A percentile compares a stretch with the other conserved stretches of the same genome.
Evolutionary conservation across 2,888 invertebrate species (phyloP).

Genomic region (Drosophila cognata): DNA sequence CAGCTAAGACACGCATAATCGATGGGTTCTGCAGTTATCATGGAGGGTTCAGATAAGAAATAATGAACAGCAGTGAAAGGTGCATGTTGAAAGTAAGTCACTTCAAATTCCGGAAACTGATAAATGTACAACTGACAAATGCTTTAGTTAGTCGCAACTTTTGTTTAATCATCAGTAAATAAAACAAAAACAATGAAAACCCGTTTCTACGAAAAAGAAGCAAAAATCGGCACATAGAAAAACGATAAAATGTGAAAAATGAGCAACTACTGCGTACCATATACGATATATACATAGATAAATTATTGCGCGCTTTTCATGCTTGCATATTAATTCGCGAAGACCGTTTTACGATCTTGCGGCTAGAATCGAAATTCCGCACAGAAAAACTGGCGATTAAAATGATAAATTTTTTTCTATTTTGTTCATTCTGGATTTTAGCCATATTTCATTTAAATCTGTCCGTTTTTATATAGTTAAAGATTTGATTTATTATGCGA

Average conservation of each 20-base stretch:
- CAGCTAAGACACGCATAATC: slow-evolving; percentile 70
- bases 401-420: not conserved
- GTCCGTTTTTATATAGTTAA: slow-evolving; percentile 31
- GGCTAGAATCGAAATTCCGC: slow-evolving; percentile 10
- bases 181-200: slow-evolving; percentile 10
- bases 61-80: slow-evolving; percentile 6
- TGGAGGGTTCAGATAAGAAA: slow-evolving; percentile 33
- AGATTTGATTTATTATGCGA: slow-evolving; percentile 48
- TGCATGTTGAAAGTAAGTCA: not conserved
- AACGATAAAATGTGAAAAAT: slow-evolving; percentile 11
- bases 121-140: slow-evolving; percentile 46
- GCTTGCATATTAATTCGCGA: slow-evolving; percentile 27
- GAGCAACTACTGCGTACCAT: slow-evolving; percentile 4
- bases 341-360: slow-evolving; percentile 36
- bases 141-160: slow-evolving; percentile 26
- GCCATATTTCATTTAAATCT: slow-evolving; percentile 13
- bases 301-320: slow-evolving; percentile 46
- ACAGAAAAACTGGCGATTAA: not conserved
- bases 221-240: slow-evolving; percentile 22
- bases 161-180: slow-evolving; percentile 29
- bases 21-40: slow-evolving; percentile 58
- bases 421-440: not conserved
- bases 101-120: slow-evolving; percentile 43
- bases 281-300: slow-evolving; percentile 34
- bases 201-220: slow-evolving; percentile 2